Conservation (phyloP, 2,797 vertebrate genomes). For the Perodicticus potto region DNA sequence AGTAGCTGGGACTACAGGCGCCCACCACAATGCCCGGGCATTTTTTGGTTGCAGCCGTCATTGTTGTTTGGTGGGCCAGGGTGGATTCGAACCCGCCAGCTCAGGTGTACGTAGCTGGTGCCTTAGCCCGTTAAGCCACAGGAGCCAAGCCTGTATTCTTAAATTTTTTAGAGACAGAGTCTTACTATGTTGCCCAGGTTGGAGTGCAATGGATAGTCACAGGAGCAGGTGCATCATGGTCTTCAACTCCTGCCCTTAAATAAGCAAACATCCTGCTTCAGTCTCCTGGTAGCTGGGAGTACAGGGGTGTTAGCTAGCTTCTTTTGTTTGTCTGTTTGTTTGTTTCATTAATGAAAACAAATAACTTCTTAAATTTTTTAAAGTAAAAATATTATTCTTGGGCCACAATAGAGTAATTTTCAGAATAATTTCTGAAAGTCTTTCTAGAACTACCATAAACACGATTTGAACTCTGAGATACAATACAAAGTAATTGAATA, state of each 20-base stretch:
- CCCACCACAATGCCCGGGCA: too few species aligned
- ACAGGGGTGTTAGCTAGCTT: neutral
- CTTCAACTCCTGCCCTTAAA: neutral
- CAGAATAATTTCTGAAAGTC: slow-evolving; percentile 43
- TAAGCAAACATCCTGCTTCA: neutral
- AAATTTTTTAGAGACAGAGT: neutral
- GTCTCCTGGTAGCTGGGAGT: neutral
- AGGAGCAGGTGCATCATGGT: neutral
- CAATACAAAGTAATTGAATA: neutral
- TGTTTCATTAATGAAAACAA: too few species aligned
- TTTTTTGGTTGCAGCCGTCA: too few species aligned
- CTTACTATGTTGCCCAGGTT: neutral
- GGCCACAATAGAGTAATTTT: neutral
- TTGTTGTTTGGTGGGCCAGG: too few species aligned
- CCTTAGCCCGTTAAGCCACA: too few species aligned
- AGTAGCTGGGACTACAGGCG: too few species aligned
- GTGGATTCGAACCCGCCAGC: too few species aligned
- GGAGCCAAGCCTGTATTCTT: too few species aligned
- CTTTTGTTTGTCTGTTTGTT: too few species aligned
- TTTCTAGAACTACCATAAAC: slow-evolving; percentile 42
- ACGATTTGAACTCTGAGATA: slow-evolving; percentile 17
- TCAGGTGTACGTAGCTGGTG: too few species aligned
- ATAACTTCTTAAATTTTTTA: neutral
- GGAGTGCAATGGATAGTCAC: neutral
- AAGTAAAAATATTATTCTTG: slow-evolving; percentile 58